A percentile compares a stretch with the other conserved stretches of the same genome.
phyloP scores from a whole-genome alignment of 2,113 vertebrate species.

The Crotalus tigris region DNA sequence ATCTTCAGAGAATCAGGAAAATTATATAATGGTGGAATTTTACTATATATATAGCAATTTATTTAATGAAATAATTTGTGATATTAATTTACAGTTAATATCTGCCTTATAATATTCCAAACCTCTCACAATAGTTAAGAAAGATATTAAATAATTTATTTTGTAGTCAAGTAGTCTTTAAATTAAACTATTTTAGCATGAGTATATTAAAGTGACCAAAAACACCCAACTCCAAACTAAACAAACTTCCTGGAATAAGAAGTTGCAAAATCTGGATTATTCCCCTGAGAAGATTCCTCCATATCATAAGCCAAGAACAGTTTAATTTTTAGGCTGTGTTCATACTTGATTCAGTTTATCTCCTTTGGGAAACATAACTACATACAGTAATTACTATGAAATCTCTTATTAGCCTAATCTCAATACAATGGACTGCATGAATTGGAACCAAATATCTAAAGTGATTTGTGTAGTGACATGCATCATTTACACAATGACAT shows the following conservation, averaged over 20 bases:
- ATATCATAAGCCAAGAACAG: neutral
- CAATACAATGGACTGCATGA: neutral
- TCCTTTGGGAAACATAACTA: neutral
- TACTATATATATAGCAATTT: too few species aligned
- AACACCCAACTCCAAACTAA: neutral
- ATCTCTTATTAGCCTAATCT: neutral
- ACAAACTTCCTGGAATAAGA: neutral
- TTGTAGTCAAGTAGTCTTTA: neutral
- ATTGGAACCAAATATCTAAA: neutral
- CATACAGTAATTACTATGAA: neutral
- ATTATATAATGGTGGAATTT: neutral
- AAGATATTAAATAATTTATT: neutral
- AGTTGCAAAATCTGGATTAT: neutral
- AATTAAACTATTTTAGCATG: neutral
- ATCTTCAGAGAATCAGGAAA: neutral
- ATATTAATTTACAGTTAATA: neutral
- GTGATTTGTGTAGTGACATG: neutral
- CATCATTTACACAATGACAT: neutral
- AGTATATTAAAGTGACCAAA: neutral
- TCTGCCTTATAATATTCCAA: neutral
- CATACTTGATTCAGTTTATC: neutral
- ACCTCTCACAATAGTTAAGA: neutral
- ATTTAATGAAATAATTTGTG: neutral
- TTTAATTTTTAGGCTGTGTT: neutral
- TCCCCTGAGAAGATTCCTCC: neutral